These are phyloP conservation scores for Pherbina coryleti DNA, from an alignment of 2,888 invertebrate species.

Conservation along the genomic window DNA sequence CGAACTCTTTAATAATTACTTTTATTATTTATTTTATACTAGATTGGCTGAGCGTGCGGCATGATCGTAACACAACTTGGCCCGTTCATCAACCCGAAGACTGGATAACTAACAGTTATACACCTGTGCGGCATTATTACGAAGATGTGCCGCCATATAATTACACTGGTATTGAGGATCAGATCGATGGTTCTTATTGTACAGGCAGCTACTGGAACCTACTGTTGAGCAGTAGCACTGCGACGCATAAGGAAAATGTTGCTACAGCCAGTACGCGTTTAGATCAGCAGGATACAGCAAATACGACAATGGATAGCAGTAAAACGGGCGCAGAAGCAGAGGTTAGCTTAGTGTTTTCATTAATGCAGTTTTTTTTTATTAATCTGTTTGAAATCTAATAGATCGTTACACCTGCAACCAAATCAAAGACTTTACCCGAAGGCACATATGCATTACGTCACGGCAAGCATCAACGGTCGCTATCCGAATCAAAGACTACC, in stretches of 20 bases:
- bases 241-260: slow-evolving; percentile 44
- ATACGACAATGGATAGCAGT: slow-evolving; percentile 60
- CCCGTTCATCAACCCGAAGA: slow-evolving; percentile 80
- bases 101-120: slow-evolving; percentile 70
- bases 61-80: slow-evolving; percentile 82
- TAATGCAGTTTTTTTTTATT: background rate
- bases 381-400: background rate
- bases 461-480: slow-evolving; percentile 74
- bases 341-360: background rate
- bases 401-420: slow-evolving; percentile 48
- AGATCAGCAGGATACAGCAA: slow-evolving; percentile 56
- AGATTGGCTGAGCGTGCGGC: slow-evolving; percentile 83
- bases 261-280: slow-evolving; percentile 49
- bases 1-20: background rate
- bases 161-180: slow-evolving; percentile 66
- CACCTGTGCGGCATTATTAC: slow-evolving; percentile 69
- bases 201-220: slow-evolving; percentile 67
- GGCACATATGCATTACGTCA: slow-evolving; percentile 61
- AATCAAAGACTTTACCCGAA: slow-evolving; percentile 73
- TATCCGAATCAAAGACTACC: slow-evolving; percentile 79
- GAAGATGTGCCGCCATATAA: slow-evolving; percentile 69
- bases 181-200: slow-evolving; percentile 66
- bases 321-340: slow-evolving; percentile 46
- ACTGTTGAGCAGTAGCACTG: slow-evolving; percentile 52
- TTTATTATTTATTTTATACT: background rate